These are phyloP conservation scores for Heterocephalus glaber DNA, from an alignment of 2,113 vertebrate genomes.

Conservation along the genomic window DNA sequence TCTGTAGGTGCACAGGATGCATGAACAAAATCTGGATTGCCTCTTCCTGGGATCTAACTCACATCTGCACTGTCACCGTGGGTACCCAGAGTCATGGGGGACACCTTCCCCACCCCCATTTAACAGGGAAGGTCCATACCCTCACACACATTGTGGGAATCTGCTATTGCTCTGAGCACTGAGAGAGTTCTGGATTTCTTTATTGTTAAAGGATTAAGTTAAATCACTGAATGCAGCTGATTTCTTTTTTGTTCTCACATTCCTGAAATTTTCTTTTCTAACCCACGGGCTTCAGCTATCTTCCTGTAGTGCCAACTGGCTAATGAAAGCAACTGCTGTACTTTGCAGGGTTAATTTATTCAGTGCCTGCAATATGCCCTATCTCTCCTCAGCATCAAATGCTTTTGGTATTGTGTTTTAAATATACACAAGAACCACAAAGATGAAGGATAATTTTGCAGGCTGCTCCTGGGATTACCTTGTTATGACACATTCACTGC, in stretches of 20 bases:
- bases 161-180: not conserved
- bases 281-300: conserved; percentile 49
- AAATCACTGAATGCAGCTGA: conserved; percentile 67
- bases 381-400: not conserved
- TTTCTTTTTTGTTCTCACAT: conserved; percentile 66
- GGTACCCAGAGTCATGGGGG: not conserved
- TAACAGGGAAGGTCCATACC: not conserved
- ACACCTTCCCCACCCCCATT: not conserved
- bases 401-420: not conserved
- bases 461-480: conserved; percentile 70
- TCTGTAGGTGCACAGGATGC: not conserved
- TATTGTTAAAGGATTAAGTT: conserved; percentile 71
- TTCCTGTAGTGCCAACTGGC: conserved; percentile 61
- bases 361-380: not conserved
- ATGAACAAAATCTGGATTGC: not conserved
- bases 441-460: conserved; percentile 70
- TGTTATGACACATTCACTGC: conserved; percentile 16
- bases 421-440: conserved; percentile 27
- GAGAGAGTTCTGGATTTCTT: conserved; percentile 42
- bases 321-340: conserved; percentile 58
- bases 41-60: not conserved
- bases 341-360: conserved; percentile 37
- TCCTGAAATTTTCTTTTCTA: conserved; percentile 63
- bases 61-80: not conserved
- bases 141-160: not conserved